Conservation (phyloP, 2,888 invertebrate genomes). For the Zaprionus lineosus region DNA sequence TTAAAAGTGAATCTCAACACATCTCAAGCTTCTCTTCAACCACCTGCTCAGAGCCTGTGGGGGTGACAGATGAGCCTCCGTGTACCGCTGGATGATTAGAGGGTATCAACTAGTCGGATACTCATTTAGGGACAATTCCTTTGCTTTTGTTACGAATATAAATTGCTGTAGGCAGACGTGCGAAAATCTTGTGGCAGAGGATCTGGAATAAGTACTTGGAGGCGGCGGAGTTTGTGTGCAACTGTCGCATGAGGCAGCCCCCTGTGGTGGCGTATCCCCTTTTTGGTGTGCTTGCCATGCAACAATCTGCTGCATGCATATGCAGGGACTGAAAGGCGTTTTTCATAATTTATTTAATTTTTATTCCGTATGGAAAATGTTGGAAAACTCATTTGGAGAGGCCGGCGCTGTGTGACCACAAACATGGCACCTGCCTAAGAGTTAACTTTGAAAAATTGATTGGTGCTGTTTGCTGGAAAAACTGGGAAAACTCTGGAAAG, state of each 20-base stretch:
- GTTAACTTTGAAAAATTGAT: not conserved
- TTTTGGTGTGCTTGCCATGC: not conserved
- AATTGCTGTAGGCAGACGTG: slow-evolving; percentile 19
- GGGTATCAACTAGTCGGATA: no score
- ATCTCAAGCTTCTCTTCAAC: no score
- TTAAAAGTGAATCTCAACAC: no score
- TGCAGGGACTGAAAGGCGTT: not conserved
- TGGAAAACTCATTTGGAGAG: slow-evolving; percentile 38
- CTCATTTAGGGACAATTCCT: not conserved
- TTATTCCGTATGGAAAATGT: not conserved
- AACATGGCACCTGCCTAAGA: slow-evolving; percentile 4
- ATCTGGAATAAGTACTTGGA: not conserved
- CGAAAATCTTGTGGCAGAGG: not conserved
- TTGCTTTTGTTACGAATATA: slow-evolving; percentile 13
- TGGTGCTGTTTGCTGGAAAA: not conserved
- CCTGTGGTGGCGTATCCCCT: not conserved
- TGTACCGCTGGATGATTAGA: no score
- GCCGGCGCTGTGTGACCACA: slow-evolving; percentile 7
- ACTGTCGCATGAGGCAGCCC: slow-evolving; percentile 10
- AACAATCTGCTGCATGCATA: not conserved
- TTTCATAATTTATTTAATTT: not conserved
- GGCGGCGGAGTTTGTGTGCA: slow-evolving; percentile 1
- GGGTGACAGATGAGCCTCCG: no score
- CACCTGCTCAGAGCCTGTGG: no score
- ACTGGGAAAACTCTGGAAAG: slow-evolving; percentile 7